Percentiles rank a stretch among this genome's conserved stretches.
These are phyloP conservation scores for Alethe diademata DNA, from an alignment of 2,113 vertebrate species.

Conservation along the genomic window DNA sequence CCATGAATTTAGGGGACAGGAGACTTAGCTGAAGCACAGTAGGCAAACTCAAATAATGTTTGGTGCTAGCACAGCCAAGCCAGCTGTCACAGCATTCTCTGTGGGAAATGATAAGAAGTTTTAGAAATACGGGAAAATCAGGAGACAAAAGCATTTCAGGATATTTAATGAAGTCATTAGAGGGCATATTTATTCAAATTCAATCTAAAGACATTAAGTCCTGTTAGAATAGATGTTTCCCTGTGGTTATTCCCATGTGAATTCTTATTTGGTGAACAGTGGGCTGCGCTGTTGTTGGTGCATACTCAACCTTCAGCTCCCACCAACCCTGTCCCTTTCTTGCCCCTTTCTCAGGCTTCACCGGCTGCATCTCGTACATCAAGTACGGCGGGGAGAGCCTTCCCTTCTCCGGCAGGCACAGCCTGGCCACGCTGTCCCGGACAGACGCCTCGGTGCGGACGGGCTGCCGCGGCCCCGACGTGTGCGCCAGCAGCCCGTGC, in stretches of 20 bases:
- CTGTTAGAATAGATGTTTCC: not conserved
- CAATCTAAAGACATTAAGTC: not conserved
- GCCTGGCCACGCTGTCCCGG: constrained; percentile 79
- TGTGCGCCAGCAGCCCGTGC: constrained; percentile 92
- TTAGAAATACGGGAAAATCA: not conserved
- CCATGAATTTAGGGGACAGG: not conserved
- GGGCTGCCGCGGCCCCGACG: constrained; percentile 90
- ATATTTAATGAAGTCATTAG: not conserved
- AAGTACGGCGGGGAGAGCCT: constrained; percentile 87
- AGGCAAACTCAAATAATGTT: not conserved
- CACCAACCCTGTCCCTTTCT: not conserved
- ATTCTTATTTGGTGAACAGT: not conserved
- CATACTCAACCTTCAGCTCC: not conserved
- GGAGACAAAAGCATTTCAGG: not conserved
- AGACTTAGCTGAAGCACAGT: not conserved
- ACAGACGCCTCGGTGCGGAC: constrained; percentile 86
- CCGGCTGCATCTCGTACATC: constrained; percentile 89
- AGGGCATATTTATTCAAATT: not conserved
- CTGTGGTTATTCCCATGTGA: not conserved
- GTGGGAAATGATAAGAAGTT: not conserved
- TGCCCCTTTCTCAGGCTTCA: constrained; percentile 80
- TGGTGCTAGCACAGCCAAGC: not conserved
- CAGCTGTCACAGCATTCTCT: not conserved
- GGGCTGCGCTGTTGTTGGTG: fast-evolving
- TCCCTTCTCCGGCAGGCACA: constrained; percentile 88